Evolutionary conservation across 2,888 invertebrate species (phyloP).

Genomic region (Xestia xanthographa): DNA sequence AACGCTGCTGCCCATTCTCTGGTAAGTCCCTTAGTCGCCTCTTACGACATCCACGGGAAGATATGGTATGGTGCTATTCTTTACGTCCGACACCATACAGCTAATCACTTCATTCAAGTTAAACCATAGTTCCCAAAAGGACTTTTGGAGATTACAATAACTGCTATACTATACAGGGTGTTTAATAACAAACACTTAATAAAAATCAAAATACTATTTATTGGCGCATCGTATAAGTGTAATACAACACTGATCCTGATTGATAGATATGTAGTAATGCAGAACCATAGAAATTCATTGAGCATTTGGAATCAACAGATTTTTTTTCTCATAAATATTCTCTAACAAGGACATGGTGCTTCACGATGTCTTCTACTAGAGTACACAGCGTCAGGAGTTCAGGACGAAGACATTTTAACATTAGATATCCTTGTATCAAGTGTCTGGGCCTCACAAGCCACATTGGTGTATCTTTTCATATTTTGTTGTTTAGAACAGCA

Average conservation of each 20-base stretch:
- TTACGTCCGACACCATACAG: too few relatives aligned
- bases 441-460: neutral
- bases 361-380: neutral
- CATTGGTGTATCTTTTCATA: neutral
- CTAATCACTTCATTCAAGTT: too few relatives aligned
- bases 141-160: neutral
- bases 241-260: slow-evolving; percentile 23
- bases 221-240: slow-evolving; percentile 27
- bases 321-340: neutral
- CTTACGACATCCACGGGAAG: too few relatives aligned
- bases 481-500: neutral
- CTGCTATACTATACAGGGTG: neutral
- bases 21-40: too few relatives aligned
- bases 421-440: neutral
- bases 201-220: slow-evolving; percentile 45
- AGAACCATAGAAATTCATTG: slow-evolving; percentile 2
- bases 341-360: neutral
- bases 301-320: slow-evolving; percentile 8
- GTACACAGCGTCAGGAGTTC: slow-evolving; percentile 1
- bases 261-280: neutral
- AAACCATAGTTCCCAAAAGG: neutral
- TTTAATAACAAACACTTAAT: slow-evolving; percentile 46
- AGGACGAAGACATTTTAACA: neutral
- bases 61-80: too few relatives aligned
- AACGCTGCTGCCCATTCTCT: too few relatives aligned